Evolutionary conservation across 2,797 vertebrate species (phyloP).

Genomic region (Fistularia tabacaria): DNA sequence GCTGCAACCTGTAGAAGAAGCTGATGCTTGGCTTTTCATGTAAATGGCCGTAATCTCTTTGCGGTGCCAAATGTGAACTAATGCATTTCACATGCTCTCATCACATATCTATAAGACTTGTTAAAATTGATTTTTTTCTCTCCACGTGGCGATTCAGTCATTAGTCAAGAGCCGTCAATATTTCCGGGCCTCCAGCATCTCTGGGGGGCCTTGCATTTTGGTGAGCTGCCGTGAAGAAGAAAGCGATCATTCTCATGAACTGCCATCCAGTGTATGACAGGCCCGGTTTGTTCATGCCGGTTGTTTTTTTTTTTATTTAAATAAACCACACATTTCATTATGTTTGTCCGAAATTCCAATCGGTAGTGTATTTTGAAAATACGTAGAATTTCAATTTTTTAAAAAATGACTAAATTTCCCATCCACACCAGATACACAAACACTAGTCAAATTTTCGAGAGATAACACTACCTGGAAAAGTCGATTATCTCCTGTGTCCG

Average conservation of each 20-base stretch:
- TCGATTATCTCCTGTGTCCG: not conserved
- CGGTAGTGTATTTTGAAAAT: too few species aligned
- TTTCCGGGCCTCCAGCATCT: conserved; percentile 16
- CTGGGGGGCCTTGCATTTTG: conserved; percentile 36
- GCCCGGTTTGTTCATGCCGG: too few species aligned
- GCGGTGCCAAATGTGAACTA: not conserved
- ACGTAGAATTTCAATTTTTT: too few species aligned
- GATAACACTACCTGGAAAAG: conserved; percentile 18
- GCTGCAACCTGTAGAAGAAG: conserved; percentile 12
- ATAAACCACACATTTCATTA: too few species aligned
- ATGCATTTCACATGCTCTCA: conserved; percentile 50
- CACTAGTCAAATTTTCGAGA: not conserved
- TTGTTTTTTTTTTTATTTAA: too few species aligned
- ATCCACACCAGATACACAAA: too few species aligned
- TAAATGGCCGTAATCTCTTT: conserved; percentile 9
- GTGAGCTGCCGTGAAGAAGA: conserved; percentile 25
- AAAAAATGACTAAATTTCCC: too few species aligned
- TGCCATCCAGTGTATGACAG: too few species aligned
- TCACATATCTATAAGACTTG: conserved; percentile 52
- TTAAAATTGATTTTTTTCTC: conserved; percentile 33
- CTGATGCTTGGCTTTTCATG: conserved; percentile 11
- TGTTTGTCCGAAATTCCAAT: too few species aligned
- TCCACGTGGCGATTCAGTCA: conserved; percentile 23
- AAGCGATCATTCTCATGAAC: not conserved
- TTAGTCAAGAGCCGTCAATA: conserved; percentile 24